phyloP scores from a whole-genome alignment of 2,888 invertebrate genomes.

The Pollenia angustigena region DNA sequence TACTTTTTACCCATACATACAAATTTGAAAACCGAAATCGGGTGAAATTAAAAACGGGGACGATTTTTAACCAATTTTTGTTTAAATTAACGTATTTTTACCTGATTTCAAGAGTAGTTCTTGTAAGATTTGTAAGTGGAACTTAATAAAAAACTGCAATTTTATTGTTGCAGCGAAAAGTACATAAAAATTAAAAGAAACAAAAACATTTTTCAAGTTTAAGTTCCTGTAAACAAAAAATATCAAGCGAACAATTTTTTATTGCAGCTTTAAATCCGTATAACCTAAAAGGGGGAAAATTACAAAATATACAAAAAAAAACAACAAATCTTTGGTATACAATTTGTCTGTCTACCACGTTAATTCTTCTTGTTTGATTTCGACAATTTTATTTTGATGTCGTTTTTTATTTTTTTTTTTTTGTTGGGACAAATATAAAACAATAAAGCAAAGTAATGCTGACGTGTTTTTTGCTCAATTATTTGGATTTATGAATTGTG shows the following conservation, averaged over 20 bases:
- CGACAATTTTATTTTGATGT: constrained; percentile 34
- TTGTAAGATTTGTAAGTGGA: no score
- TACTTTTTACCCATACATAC: no score
- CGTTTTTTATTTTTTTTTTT: constrained; percentile 3
- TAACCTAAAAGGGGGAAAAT: not conserved
- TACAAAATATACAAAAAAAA: not conserved
- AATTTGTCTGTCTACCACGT: constrained; percentile 26
- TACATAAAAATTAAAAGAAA: not conserved
- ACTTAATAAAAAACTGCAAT: no score
- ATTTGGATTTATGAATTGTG: constrained; percentile 62
- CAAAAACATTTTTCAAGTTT: not conserved
- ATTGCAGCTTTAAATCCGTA: not conserved
- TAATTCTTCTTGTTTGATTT: constrained; percentile 20
- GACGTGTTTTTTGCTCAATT: constrained; percentile 65
- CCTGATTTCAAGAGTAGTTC: no score
- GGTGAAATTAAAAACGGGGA: not conserved
- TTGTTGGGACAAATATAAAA: constrained; percentile 11
- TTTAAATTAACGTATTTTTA: no score
- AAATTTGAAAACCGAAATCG: no score
- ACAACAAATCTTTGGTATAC: not conserved
- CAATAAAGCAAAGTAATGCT: constrained; percentile 48
- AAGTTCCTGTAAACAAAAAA: constrained; percentile 2
- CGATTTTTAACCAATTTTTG: not conserved
- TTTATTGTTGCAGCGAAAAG: not conserved
- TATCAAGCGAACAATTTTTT: not conserved